These are phyloP conservation scores for Proterorhinus semilunaris DNA, from an alignment of 2,113 vertebrate genomes.

Conservation along the genomic window DNA sequence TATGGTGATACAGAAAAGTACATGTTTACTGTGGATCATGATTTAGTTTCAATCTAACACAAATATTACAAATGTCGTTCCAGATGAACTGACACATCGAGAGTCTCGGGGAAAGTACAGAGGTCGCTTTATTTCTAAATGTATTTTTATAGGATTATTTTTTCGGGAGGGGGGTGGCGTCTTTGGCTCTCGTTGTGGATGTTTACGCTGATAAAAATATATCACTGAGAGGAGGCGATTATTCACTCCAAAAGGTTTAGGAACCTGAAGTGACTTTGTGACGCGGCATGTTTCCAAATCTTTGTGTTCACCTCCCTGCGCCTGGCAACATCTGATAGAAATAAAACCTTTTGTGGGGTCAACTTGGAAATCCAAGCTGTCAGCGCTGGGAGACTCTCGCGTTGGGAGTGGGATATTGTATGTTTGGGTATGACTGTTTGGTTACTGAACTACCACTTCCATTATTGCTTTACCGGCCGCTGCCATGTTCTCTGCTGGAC, in stretches of 20 bases:
- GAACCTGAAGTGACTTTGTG: slow-evolving; percentile 47
- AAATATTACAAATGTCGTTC: slow-evolving; percentile 24
- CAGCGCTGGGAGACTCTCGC: slow-evolving; percentile 57
- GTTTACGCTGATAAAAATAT: slow-evolving; percentile 64
- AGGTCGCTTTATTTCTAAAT: slow-evolving; percentile 62
- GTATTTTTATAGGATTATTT: slow-evolving; percentile 74
- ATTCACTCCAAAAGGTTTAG: slow-evolving; percentile 25
- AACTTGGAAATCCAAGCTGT: slow-evolving; percentile 72
- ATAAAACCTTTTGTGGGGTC: slow-evolving; percentile 74
- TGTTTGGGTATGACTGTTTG: slow-evolving; percentile 66
- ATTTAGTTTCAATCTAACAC: not conserved
- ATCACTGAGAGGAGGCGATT: slow-evolving; percentile 38
- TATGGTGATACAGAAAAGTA: not conserved
- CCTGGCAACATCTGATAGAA: slow-evolving; percentile 76
- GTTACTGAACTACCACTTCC: slow-evolving; percentile 69
- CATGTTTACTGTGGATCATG: slow-evolving; percentile 2
- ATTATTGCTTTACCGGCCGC: slow-evolving; percentile 64
- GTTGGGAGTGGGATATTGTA: slow-evolving; percentile 69
- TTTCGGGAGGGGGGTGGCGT: slow-evolving; percentile 69
- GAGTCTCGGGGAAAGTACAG: slow-evolving; percentile 39
- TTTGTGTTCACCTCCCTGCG: slow-evolving; percentile 42
- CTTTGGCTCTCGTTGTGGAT: slow-evolving; percentile 51
- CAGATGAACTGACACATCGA: slow-evolving; percentile 30
- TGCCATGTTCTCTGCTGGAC: slow-evolving; percentile 59
- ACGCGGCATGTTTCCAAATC: slow-evolving; percentile 52